These are phyloP conservation scores for Zingel zingel DNA, from an alignment of 2,113 vertebrate species.

Conservation along the genomic window DNA sequence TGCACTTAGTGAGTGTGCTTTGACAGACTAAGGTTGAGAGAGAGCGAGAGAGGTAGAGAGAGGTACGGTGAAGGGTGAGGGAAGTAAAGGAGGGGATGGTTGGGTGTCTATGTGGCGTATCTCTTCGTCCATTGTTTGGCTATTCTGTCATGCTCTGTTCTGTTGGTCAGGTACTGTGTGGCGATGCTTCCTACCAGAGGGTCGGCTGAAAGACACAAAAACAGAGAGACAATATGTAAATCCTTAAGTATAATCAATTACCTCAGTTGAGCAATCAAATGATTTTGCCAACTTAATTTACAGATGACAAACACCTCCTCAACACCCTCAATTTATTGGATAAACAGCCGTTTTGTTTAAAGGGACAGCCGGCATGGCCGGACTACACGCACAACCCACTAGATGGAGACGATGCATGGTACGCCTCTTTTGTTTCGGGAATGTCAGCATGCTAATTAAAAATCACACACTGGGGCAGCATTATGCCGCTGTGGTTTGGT, in stretches of 20 bases:
- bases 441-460: too few species aligned
- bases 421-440: too few species aligned
- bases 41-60: constrained; percentile 78
- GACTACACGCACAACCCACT: too few species aligned
- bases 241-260: not conserved
- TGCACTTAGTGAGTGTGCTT: constrained; percentile 99
- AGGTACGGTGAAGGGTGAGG: constrained; percentile 56
- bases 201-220: constrained; percentile 86
- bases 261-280: not conserved
- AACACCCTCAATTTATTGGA: not conserved
- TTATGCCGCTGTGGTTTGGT: too few species aligned
- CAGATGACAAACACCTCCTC: not conserved
- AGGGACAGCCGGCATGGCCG: too few species aligned
- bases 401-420: too few species aligned
- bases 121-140: constrained; percentile 98
- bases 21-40: constrained; percentile 86
- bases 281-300: not conserved
- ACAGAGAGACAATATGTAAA: not conserved
- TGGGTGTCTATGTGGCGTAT: constrained; percentile 92
- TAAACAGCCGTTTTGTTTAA: too few species aligned
- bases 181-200: constrained; percentile 97
- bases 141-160: constrained; percentile 98
- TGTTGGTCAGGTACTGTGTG: constrained; percentile 98
- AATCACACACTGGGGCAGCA: too few species aligned
- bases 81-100: not conserved